These are phyloP conservation scores for Momotus momota DNA, from an alignment of 2,797 vertebrate genomes.

Conservation along the genomic window DNA sequence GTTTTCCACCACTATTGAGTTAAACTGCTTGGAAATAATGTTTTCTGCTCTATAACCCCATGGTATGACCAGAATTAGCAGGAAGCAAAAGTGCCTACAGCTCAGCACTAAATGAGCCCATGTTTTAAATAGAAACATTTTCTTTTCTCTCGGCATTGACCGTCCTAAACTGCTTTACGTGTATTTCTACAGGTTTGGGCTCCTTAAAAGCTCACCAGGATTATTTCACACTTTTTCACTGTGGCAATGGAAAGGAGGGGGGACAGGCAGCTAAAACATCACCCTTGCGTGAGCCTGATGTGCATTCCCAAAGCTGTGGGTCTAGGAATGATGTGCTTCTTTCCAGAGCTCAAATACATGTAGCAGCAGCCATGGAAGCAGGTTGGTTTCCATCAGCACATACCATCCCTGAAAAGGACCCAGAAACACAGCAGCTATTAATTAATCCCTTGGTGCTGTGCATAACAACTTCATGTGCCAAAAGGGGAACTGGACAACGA, in stretches of 20 bases:
- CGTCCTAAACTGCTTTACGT: neutral
- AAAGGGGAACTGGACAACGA: neutral
- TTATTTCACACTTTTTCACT: neutral
- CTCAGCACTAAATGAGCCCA: neutral
- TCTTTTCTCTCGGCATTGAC: neutral
- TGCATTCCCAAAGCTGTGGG: neutral
- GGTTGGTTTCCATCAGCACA: neutral
- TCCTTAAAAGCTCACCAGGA: neutral
- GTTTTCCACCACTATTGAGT: neutral
- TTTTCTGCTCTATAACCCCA: slow-evolving; percentile 46
- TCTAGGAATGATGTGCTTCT: neutral
- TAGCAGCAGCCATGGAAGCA: neutral
- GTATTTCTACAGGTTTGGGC: neutral
- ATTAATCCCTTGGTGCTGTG: neutral
- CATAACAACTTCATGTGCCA: neutral
- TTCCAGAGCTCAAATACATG: neutral
- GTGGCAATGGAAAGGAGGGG: neutral
- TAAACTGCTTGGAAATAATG: slow-evolving; percentile 50
- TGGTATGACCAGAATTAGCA: slow-evolving; percentile 48
- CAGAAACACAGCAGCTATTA: neutral
- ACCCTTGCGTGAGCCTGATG: neutral
- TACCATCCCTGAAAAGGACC: neutral
- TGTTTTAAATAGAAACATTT: neutral
- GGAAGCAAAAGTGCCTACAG: slow-evolving; percentile 35
- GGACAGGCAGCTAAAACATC: neutral